A percentile compares a stretch with the other conserved stretches of the same genome.
Conservation (phyloP, 2,797 vertebrate genomes). For the Melanotaenia parkinsoni region DNA sequence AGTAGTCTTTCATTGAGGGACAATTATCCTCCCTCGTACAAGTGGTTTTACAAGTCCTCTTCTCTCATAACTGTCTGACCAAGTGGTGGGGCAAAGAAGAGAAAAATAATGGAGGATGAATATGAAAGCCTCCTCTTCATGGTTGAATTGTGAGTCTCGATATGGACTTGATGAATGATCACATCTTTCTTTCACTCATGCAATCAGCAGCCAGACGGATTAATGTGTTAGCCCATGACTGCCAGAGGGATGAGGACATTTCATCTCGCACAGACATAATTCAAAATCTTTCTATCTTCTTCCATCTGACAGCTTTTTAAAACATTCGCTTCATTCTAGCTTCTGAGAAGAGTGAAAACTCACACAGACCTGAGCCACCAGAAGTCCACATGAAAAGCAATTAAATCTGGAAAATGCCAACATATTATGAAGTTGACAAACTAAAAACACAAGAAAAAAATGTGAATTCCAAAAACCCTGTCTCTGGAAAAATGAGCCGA, state of each 20-base stretch:
- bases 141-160: conserved; percentile 38
- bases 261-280: conserved; percentile 78
- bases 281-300: conserved; percentile 81
- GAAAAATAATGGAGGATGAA: conserved; percentile 67
- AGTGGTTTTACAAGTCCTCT: conserved; percentile 62
- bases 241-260: conserved; percentile 60
- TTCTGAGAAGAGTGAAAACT: conserved; percentile 65
- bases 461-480: background rate
- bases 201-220: conserved; percentile 63
- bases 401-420: conserved; percentile 41
- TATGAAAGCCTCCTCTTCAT: conserved; percentile 58
- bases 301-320: conserved; percentile 75
- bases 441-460: conserved; percentile 41
- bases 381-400: conserved; percentile 21
- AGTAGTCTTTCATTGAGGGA: conserved; percentile 55
- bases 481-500: background rate
- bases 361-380: conserved; percentile 46
- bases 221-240: conserved; percentile 68
- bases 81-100: conserved; percentile 15
- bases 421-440: conserved; percentile 25
- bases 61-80: conserved; percentile 61
- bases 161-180: conserved; percentile 66
- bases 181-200: conserved; percentile 56
- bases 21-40: conserved; percentile 73
- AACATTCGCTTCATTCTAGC: conserved; percentile 69